Evolutionary conservation across 1,140 invertebrate species (phyloP), one percentile per base, ranked within the genome.

Genomic region (Rhizoglyphus robini): DNA sequence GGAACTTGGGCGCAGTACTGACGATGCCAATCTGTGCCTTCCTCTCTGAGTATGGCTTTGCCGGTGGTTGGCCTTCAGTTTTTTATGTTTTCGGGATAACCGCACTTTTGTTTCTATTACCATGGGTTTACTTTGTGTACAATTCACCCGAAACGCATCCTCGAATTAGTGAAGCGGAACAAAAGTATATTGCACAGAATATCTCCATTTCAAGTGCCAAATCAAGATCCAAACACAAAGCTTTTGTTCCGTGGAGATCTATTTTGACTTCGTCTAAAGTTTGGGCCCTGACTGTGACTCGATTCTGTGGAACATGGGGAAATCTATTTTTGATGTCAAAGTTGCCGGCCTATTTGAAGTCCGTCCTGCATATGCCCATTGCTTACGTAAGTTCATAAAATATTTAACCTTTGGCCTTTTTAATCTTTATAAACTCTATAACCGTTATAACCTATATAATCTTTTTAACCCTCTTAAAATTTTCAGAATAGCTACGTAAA

Each of bases 251-350:
- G 0, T 96, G 91, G 92, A 77, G 76, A 41, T 71, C 78, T n/a
- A 81, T 97, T 67, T 75, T 96, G 4, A 83, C 81, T 0, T 93
- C 90, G 0, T 71, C 79, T 1, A 86, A 90, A 0, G 89, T 96
- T 3, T 95, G 90, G 90, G 90, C 92, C 3, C 90, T 95, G 72
- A 82, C 94, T 58, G 76, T 92, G 25, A 89, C 88, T 0, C 91
- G 96, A 74, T 88, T 85, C 38, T 84, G 87, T 65, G 90, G 88
- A 65, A 90, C 95, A 61, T 96, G 92, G 79, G 89, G 91, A 0
- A 94, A 92, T 77, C 95, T 96, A 77, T 93, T 88, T 4, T 84
- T 96, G 57, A 83, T 96, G 61, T 90, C 92, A 74, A 88, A 94
- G 73, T 79, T 97, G 61, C 94, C 46, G 49, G 73, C 66, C 68